These are phyloP conservation scores for Leptopilina drosophilae DNA, from an alignment of 2,888 invertebrate species.

Conservation along the genomic window DNA sequence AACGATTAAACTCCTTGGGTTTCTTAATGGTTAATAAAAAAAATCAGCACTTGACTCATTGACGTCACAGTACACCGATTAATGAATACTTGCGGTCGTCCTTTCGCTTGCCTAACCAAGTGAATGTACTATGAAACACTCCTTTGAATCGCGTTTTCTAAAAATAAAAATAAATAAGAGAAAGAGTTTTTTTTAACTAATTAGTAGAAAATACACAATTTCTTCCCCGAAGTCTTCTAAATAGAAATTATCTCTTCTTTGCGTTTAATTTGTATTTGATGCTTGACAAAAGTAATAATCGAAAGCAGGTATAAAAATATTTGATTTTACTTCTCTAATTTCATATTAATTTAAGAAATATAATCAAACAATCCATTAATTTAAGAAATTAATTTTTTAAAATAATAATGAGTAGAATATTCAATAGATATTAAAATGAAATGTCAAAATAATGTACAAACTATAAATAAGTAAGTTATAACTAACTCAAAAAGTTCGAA, in stretches of 20 bases:
- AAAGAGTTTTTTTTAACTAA: conserved; percentile 10
- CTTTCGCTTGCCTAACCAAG: conserved; percentile 54
- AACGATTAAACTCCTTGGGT: background rate
- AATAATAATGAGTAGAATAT: too few species aligned
- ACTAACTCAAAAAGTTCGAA: too few species aligned
- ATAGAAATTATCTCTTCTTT: background rate
- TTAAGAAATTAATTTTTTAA: too few species aligned
- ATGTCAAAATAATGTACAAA: too few species aligned
- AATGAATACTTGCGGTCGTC: conserved; percentile 57
- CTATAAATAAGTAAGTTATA: too few species aligned
- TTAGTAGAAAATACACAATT: conserved; percentile 4
- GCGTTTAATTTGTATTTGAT: too few species aligned
- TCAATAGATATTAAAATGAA: too few species aligned
- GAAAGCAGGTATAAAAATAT: too few species aligned
- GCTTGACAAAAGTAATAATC: too few species aligned
- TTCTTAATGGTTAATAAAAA: conserved; percentile 4
- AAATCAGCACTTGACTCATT: conserved; percentile 51
- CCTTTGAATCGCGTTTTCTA: conserved; percentile 21
- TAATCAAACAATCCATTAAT: too few species aligned
- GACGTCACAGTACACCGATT: conserved; percentile 57
- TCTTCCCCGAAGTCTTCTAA: background rate
- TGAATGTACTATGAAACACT: conserved; percentile 58
- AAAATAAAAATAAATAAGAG: conserved; percentile 15
- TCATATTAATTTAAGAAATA: background rate
- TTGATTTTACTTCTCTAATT: too few species aligned